phyloP scores from a whole-genome alignment of 2,888 invertebrate species.

The Scelioninae gen. 1 region DNA sequence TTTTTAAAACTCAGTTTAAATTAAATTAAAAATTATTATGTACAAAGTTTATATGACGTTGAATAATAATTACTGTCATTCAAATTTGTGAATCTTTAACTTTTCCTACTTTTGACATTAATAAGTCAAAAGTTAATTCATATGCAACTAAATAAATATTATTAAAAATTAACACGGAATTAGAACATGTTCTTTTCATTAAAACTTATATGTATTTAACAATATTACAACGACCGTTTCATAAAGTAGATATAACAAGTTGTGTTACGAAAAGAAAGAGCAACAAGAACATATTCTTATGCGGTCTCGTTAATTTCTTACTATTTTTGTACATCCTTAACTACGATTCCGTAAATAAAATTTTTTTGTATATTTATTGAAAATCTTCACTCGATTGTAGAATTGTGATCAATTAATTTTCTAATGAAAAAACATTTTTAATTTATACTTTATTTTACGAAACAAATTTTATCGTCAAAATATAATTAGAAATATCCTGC shows the following conservation, averaged over 20 bases:
- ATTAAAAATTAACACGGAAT: neutral
- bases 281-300: constrained; percentile 7
- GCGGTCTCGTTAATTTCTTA: constrained; percentile 10
- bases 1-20: too few species aligned
- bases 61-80: too few species aligned
- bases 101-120: neutral
- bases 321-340: neutral
- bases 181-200: neutral
- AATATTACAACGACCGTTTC: constrained; percentile 1
- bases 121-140: neutral
- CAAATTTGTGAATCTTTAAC: too few species aligned
- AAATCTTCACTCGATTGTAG: neutral
- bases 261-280: neutral
- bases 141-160: neutral
- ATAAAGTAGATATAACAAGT: constrained; percentile 5
- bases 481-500: too few species aligned
- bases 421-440: too few species aligned
- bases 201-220: neutral
- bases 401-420: too few species aligned
- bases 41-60: too few species aligned
- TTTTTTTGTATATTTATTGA: neutral
- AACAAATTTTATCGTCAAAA: too few species aligned
- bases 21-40: too few species aligned
- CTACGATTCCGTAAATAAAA: neutral
- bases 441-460: too few species aligned